Evolutionary conservation across 2,797 vertebrate genomes (phyloP), one percentile per base, ranked within the genome.

Genomic region (Phylloscopus collybita): DNA sequence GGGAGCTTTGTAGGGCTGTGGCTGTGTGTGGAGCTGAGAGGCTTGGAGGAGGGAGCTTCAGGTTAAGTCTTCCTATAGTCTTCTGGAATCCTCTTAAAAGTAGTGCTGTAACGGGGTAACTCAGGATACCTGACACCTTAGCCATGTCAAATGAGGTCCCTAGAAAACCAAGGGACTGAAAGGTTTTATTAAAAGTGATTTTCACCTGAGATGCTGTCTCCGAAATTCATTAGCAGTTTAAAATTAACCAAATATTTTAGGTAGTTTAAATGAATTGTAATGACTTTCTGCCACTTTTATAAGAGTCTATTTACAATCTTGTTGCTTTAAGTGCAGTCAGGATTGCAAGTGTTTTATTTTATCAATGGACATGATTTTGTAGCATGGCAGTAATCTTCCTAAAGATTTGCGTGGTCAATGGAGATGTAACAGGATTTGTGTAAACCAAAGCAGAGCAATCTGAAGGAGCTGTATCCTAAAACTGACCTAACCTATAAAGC

Each of bases 191-290:
- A 67, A 25, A 88, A 90, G 60, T 50, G 47, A 44, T 83, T 81
- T 81, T 81, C 25, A 20, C 36, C 10, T 0, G 1, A 82, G 29
- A 16, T 88, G 40, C 60, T 76, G 30, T 57, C 29, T 78, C 73
- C 71, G 51, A 88, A 79, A 80, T 80, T 50, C 19, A 42, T 71
- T 84, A 79, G 17, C 13, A 13, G 59, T 80, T 96, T 83, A 88
- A 80, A 90, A 83, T 88, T 71, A 94, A 74, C 49, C 19, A 47
- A 67, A 53, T 90, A 60, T 19, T 80, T 26, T 32, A 29, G 21
- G 64, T 70, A 80, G 40, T 19, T 78, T 80, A 74, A 93, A 71
- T 71, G 4, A 70, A 70, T 70, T 74, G 72, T 70, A 49, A 50
- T 74, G 20, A 67, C 72, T 88, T 80, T 72, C 38, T 71, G 23